Evolutionary conservation across 53 echinoderm and acorn worm species (phyloP).

Genomic region (Astropecten irregularis): DNA sequence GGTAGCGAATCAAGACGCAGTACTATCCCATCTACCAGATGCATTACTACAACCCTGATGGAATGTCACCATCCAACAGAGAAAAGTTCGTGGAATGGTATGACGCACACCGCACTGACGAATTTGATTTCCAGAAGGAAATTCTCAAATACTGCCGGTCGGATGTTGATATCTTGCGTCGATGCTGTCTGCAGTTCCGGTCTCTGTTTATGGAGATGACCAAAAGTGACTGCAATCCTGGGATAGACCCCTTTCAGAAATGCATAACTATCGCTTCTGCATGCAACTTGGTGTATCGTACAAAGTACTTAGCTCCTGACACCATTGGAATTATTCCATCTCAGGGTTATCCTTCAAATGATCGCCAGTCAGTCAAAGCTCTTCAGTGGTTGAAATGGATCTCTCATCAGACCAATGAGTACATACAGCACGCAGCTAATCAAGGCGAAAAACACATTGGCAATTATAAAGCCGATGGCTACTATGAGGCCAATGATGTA

Average conservation of each 20-base stretch:
- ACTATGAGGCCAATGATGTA: background rate
- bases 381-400: conserved; percentile 29
- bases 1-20: background rate
- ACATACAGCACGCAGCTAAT: conserved; percentile 48
- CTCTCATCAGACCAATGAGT: background rate
- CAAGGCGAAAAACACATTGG: conserved; percentile 13
- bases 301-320: conserved; percentile 16
- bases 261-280: conserved; percentile 52
- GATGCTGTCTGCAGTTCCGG: conserved; percentile 12
- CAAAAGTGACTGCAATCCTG: background rate
- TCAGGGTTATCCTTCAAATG: conserved; percentile 21
- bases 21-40: conserved; percentile 11
- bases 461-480: too few relatives aligned
- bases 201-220: conserved; percentile 12
- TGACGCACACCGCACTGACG: background rate
- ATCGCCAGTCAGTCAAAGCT: conserved; percentile 29
- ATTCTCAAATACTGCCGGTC: conserved; percentile 47
- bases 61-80: conserved; percentile 32
- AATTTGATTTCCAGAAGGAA: conserved; percentile 44
- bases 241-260: conserved; percentile 42
- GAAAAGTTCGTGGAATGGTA: conserved; percentile 44
- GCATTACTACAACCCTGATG: conserved; percentile 25
- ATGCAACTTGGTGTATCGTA: conserved; percentile 53
- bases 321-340: conserved; percentile 48
- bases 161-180: too few relatives aligned